Percentiles rank a stretch among this genome's conserved stretches.
These are phyloP conservation scores for Nanorana parkeri DNA, from an alignment of 2,113 vertebrate species.

Conservation along the genomic window DNA sequence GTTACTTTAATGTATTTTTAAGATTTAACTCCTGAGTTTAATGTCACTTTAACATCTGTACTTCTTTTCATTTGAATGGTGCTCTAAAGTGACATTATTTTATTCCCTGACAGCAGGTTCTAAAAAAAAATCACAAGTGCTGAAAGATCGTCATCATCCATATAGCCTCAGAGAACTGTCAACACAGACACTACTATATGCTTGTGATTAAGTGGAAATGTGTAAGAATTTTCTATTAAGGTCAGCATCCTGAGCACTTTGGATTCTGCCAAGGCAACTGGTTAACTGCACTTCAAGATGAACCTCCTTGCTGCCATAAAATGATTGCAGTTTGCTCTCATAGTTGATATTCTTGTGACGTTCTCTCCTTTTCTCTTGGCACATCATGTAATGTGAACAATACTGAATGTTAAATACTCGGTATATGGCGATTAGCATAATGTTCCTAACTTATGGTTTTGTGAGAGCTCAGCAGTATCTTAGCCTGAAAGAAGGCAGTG, in stretches of 20 bases:
- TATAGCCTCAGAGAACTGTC: no score
- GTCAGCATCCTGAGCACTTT: not conserved
- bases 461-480: not conserved
- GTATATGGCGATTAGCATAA: not conserved
- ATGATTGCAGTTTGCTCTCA: not conserved
- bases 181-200: no score
- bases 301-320: not conserved
- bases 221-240: not conserved
- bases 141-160: no score
- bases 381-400: not conserved
- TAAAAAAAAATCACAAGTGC: no score
- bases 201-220: not conserved
- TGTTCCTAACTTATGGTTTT: not conserved
- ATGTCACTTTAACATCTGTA: no score
- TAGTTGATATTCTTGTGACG: not conserved
- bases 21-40: no score
- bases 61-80: no score
- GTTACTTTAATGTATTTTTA: no score
- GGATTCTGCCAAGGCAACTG: not conserved
- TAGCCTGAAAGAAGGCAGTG: conserved; percentile 28
- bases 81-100: no score
- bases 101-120: no score
- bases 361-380: not conserved
- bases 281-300: not conserved
- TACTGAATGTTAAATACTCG: not conserved